Evolutionary conservation across 2,113 vertebrate species (phyloP), one percentile per base, ranked within the genome.

Genomic region (Thymallus thymallus): DNA sequence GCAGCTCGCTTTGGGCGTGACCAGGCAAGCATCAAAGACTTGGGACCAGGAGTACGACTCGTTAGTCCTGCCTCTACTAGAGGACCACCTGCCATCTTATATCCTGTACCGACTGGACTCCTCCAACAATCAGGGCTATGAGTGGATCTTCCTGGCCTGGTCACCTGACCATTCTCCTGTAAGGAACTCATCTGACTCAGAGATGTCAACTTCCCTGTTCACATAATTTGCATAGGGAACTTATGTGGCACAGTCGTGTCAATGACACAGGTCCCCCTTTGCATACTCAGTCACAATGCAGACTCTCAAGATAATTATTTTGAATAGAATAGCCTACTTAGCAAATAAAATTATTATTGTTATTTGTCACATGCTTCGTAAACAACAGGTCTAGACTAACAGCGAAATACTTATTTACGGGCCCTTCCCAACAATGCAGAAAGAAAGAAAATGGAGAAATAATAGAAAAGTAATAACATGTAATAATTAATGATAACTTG

Each of bases 91-190:
- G 68, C 95, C 95, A 0, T 94, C 93, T 74, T 96, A 96, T 63
- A 81, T 96, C 81, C 90, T 97, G 60, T 96, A 94, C 90, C 94
- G 95, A 83, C 86, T 97, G 87, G 95, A 97, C 87, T 94, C 94
- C 79, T 94, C 93, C 79, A 96, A 96, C 85, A 94, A 93, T 69
- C 95, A 95, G 88, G 95, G 95, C 64, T 95, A 94, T 72, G 95
- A 96, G 68, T 96, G 95, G 95, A 89, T 96, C 82, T 95, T 97
- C 82, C 91, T 96, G 88, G 94, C 95, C 0, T 96, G 95, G 95
- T 96, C 95, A 74, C 95, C 95, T 71, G 95, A 97, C 84, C 85
- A 92, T 80, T 95, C 95, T 79, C 94, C 94, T 74, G 95, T 96
- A 90, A 93, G 94, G 93, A 18, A 14, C 18, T 32, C 16, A n/a